Conservation (phyloP, 2,797 vertebrate species). For the Typhlichthys eigenmanni region DNA sequence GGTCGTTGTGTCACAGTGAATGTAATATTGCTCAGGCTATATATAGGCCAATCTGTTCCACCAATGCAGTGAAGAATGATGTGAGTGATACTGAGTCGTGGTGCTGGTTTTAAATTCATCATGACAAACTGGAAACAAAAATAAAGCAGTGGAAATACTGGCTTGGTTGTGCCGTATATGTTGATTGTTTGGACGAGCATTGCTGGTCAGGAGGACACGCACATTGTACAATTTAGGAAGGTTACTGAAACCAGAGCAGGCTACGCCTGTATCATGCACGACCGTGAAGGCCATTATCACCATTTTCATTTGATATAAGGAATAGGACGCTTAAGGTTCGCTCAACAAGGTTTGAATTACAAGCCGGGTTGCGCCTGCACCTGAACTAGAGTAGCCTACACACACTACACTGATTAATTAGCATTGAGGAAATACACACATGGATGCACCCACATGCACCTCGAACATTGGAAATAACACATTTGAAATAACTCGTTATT, state of each 20-base stretch:
- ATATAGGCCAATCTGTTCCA: conserved; percentile 39
- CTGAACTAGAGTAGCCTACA: too few species aligned
- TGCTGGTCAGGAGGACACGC: conserved; percentile 56
- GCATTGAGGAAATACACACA: too few species aligned
- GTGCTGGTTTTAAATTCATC: conserved; percentile 43
- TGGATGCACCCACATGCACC: too few species aligned
- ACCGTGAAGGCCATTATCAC: neutral
- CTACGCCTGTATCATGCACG: neutral
- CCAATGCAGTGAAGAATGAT: conserved; percentile 23
- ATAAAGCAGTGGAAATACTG: conserved; percentile 26
- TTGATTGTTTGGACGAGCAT: conserved; percentile 78
- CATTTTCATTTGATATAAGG: neutral
- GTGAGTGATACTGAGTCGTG: conserved; percentile 33
- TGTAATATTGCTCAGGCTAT: conserved; percentile 29
- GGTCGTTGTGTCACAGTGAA: conserved; percentile 6
- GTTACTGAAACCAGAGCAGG: conserved; percentile 36
- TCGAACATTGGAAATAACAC: too few species aligned
- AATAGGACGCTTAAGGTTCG: too few species aligned
- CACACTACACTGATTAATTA: too few species aligned
- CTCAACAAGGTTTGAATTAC: too few species aligned
- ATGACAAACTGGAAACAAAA: conserved; percentile 29
- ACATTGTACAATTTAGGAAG: conserved; percentile 59
- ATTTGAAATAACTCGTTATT: too few species aligned
- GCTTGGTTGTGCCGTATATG: conserved; percentile 84
- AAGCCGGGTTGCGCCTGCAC: too few species aligned